phyloP scores from a whole-genome alignment of 35 echinoderm and acorn worm species.

The Anneissia japonica region DNA sequence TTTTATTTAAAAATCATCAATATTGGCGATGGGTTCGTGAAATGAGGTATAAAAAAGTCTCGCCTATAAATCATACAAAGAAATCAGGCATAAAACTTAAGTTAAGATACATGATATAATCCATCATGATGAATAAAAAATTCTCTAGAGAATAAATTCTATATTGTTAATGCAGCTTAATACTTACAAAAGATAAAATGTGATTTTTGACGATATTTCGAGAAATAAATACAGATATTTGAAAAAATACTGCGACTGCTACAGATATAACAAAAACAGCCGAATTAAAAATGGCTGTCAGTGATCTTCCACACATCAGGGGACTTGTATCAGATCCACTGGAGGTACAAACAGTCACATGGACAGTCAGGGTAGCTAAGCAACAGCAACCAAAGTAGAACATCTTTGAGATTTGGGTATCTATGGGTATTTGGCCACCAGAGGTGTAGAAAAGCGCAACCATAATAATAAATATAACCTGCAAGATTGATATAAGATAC shows the following conservation, averaged over 20 bases:
- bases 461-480: not conserved
- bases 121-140: too few relatives aligned
- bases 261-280: slow-evolving; percentile 18
- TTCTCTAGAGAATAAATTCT: too few relatives aligned
- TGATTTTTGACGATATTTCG: not conserved
- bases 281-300: slow-evolving; percentile 15
- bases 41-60: too few relatives aligned
- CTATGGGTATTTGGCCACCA: not conserved
- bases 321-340: slow-evolving; percentile 39
- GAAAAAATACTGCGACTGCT: slow-evolving; percentile 5
- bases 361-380: slow-evolving; percentile 36
- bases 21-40: too few relatives aligned
- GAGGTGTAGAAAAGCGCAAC: not conserved
- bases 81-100: too few relatives aligned
- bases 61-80: too few relatives aligned
- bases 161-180: too few relatives aligned
- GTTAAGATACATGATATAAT: too few relatives aligned
- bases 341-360: slow-evolving; percentile 65
- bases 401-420: not conserved
- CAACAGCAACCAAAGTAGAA: slow-evolving; percentile 63
- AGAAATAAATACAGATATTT: not conserved
- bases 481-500: too few relatives aligned
- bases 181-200: not conserved
- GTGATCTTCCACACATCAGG: slow-evolving; percentile 42
- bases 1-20: too few relatives aligned